Conservation (phyloP, 2,888 invertebrate species). For the Acleris sparsana region DNA sequence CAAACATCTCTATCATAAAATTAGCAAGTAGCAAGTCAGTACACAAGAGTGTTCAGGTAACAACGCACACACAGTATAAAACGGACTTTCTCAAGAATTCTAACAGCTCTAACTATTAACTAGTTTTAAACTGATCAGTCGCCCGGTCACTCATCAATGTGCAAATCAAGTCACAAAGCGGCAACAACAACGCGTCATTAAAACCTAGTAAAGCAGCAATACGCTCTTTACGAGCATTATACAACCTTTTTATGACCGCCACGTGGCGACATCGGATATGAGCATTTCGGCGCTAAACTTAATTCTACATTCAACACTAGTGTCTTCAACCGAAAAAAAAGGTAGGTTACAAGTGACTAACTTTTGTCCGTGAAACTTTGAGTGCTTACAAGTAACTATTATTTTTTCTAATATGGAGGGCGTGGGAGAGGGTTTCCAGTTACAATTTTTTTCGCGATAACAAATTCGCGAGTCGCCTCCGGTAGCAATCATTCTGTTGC, state of each 20-base stretch:
- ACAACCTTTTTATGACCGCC: conserved; percentile 39
- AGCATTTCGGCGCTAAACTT: conserved; percentile 39
- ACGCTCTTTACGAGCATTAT: conserved; percentile 42
- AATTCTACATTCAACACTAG: conserved; percentile 52
- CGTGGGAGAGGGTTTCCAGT: too few species aligned
- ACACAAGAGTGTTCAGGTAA: too few species aligned
- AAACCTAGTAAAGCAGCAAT: conserved; percentile 25
- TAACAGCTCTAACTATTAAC: too few species aligned
- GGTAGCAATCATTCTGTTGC: too few species aligned
- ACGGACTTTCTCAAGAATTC: too few species aligned
- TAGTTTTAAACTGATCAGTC: not conserved
- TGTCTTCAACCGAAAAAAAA: conserved; percentile 35
- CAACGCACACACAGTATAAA: too few species aligned
- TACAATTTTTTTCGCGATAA: too few species aligned
- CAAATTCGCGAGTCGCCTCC: too few species aligned
- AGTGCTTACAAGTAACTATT: not conserved
- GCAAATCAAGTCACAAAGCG: conserved; percentile 20
- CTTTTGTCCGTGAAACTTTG: not conserved
- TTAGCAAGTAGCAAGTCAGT: too few species aligned
- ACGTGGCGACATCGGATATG: conserved; percentile 39
- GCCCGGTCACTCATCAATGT: conserved; percentile 12
- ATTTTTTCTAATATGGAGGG: too few species aligned
- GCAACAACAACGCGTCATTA: conserved; percentile 27
- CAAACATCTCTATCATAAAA: too few species aligned
- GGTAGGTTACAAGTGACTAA: not conserved